Conservation (phyloP, 2,797 vertebrate species). For the Poeciliopsis turneri region DNA sequence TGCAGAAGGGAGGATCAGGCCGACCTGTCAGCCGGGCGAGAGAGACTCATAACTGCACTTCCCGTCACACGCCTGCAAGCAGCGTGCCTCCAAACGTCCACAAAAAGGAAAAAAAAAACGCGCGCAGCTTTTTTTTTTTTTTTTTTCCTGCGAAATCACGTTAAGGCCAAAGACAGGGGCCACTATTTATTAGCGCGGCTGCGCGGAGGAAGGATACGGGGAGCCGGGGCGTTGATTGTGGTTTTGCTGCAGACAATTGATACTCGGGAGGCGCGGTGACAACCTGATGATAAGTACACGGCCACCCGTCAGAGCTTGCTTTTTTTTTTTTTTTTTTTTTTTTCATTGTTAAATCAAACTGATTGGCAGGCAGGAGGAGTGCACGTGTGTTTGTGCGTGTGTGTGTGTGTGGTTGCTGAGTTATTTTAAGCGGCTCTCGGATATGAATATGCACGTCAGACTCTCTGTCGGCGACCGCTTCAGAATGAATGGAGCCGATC, state of each 20-base stretch:
- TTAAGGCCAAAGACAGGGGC: not conserved
- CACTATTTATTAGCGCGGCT: slow-evolving; percentile 7
- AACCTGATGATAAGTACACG: slow-evolving; percentile 67
- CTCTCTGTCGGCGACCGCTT: slow-evolving; percentile 29
- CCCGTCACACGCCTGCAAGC: slow-evolving; percentile 38
- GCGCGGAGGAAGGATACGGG: slow-evolving; percentile 41
- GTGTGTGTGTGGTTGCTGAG: slow-evolving; percentile 51
- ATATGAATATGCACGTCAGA: slow-evolving; percentile 69
- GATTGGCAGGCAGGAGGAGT: slow-evolving; percentile 59
- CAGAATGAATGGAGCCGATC: slow-evolving; percentile 23
- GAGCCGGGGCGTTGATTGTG: slow-evolving; percentile 58
- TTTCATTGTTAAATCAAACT: slow-evolving; percentile 61
- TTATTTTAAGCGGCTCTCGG: slow-evolving; percentile 63
- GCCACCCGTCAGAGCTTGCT: slow-evolving; percentile 44
- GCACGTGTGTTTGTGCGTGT: not conserved
- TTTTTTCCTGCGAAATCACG: not conserved
- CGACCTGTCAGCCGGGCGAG: slow-evolving; percentile 42
- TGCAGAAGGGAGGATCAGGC: slow-evolving; percentile 22
- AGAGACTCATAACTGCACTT: slow-evolving; percentile 58
- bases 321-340: slow-evolving; percentile 32
- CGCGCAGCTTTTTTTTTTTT: not conserved
- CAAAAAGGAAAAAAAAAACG: not conserved
- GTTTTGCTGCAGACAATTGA: slow-evolving; percentile 65
- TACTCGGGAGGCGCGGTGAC: slow-evolving; percentile 52
- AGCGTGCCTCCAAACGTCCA: slow-evolving; percentile 1